phyloP scores from a whole-genome alignment of 92 coral and sea anemone species.

The Pocillopora grandis region DNA sequence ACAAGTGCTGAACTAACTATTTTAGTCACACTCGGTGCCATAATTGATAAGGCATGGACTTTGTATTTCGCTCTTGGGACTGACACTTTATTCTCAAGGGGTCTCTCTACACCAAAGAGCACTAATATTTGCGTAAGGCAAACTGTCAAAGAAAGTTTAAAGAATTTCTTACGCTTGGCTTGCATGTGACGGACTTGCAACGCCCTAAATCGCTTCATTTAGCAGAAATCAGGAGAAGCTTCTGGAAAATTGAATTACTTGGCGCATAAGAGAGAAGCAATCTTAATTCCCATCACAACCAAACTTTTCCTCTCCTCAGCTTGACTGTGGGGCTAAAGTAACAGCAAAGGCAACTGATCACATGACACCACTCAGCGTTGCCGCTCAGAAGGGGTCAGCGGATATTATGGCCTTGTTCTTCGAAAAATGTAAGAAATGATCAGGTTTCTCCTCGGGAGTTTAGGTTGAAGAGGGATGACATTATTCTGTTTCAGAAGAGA shows the following conservation, averaged over 20 bases:
- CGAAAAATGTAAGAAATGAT: conserved; percentile 65
- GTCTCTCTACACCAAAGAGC: not conserved
- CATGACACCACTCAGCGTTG: conserved; percentile 84
- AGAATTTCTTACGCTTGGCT: no score
- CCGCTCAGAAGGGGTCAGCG: conserved; percentile 70
- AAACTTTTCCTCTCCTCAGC: conserved; percentile 30
- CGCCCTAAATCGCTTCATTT: no score
- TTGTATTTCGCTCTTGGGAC: no score
- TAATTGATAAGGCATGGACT: no score
- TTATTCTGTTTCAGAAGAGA: no score
- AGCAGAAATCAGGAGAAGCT: no score
- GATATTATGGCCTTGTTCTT: conserved; percentile 76
- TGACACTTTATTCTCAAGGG: not conserved
- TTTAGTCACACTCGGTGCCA: no score
- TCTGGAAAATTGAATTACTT: not conserved
- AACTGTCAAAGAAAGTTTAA: no score
- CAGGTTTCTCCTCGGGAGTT: not conserved
- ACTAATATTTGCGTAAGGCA: no score
- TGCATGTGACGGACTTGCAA: no score
- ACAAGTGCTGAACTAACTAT: no score
- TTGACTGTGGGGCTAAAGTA: conserved; percentile 74
- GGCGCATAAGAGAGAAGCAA: not conserved
- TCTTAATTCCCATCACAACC: not conserved
- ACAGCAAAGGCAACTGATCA: conserved; percentile 70
- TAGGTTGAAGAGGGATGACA: no score